A percentile compares a stretch with the other conserved stretches of the same genome.
These are phyloP conservation scores for Punctoribates punctum DNA, from an alignment of 2,888 invertebrate genomes.

Conservation along the genomic window DNA sequence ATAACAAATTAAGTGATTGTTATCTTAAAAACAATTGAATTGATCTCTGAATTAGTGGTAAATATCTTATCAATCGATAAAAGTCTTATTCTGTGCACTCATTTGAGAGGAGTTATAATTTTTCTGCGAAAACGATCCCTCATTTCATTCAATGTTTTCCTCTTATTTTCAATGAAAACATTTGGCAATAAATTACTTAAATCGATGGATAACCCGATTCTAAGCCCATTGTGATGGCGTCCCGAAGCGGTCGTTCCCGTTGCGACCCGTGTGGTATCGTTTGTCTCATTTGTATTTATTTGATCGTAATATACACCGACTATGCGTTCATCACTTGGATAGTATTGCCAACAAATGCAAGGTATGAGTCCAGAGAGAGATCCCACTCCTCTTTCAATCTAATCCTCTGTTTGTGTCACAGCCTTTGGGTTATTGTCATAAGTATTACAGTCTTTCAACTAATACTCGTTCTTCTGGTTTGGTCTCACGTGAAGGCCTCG, in stretches of 20 bases:
- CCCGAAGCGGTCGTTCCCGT: constrained; percentile 16
- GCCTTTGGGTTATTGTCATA: constrained; percentile 11
- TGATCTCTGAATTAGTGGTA: too few species aligned
- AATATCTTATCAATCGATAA: too few species aligned
- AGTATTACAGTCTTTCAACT: constrained; percentile 39
- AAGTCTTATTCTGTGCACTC: too few species aligned
- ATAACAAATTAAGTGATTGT: too few species aligned
- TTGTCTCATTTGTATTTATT: constrained; percentile 73
- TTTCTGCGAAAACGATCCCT: not conserved
- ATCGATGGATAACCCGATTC: too few species aligned
- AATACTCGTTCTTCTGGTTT: constrained; percentile 67
- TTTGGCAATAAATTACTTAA: too few species aligned
- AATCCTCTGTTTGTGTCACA: not conserved
- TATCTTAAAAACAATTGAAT: too few species aligned
- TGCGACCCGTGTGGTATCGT: constrained; percentile 66
- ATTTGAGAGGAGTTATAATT: not conserved
- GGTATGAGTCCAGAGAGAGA: not conserved
- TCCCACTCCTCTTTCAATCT: not conserved
- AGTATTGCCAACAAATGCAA: not conserved
- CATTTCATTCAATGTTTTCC: not conserved
- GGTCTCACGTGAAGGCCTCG: constrained; percentile 77
- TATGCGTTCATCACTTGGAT: constrained; percentile 81
- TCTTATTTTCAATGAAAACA: not conserved
- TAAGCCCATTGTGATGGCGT: not conserved
- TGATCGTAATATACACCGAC: constrained; percentile 76